Evolutionary conservation across 2,888 invertebrate species (phyloP).

Genomic region (Oscheius sp.): DNA sequence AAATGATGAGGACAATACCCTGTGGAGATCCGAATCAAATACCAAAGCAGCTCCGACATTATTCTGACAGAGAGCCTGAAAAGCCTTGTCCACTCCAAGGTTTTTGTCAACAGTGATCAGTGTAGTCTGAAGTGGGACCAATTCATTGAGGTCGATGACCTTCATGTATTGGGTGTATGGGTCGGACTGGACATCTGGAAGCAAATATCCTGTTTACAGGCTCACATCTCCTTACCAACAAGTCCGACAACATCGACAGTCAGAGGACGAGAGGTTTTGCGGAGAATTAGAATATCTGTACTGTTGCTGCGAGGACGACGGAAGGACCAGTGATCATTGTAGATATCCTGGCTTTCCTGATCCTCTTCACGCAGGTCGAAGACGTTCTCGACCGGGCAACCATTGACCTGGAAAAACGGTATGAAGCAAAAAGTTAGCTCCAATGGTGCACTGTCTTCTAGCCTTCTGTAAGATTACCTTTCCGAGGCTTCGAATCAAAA

Average conservation of each 20-base stretch:
- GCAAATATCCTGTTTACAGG: neutral
- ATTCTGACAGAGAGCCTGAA: conserved; percentile 48
- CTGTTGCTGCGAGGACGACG: conserved; percentile 59
- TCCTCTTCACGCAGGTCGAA: conserved; percentile 54
- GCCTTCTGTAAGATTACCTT: too few relatives aligned
- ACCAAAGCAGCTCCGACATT: conserved; percentile 54
- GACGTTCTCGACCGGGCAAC: conserved; percentile 50
- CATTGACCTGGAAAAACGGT: conserved; percentile 40
- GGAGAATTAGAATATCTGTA: conserved; percentile 59
- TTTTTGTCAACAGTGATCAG: conserved; percentile 41
- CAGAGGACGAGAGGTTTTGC: conserved; percentile 63
- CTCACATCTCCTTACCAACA: conserved; percentile 46
- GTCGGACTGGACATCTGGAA: conserved; percentile 53
- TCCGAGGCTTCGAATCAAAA: too few relatives aligned
- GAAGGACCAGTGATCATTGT: conserved; percentile 58
- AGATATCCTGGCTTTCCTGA: conserved; percentile 42
- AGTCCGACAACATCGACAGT: conserved; percentile 62
- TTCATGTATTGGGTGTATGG: conserved; percentile 65
- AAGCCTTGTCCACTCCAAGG: conserved; percentile 42
- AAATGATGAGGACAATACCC: conserved; percentile 10
- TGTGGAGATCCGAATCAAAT: conserved; percentile 46
- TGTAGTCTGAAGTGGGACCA: conserved; percentile 48
- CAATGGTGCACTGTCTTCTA: too few relatives aligned
- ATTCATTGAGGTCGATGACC: conserved; percentile 57
- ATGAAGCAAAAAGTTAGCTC: neutral